These are phyloP conservation scores for Nannoperca obscura DNA, from an alignment of 2,797 vertebrate species.

Conservation along the genomic window DNA sequence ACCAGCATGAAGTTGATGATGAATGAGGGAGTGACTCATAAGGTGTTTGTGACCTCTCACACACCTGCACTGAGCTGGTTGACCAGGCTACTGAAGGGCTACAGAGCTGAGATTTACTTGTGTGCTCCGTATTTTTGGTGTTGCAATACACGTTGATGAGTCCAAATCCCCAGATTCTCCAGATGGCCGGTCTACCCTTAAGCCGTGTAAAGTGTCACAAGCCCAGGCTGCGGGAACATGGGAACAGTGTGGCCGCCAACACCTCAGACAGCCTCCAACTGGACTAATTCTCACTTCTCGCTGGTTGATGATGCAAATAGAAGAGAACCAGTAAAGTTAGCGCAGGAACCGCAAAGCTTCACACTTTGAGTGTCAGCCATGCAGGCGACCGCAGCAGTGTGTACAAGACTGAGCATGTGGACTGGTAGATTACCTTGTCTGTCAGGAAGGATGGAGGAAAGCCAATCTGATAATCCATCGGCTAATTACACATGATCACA, in stretches of 20 bases:
- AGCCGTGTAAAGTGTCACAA: conserved; percentile 2
- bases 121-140: conserved; percentile 2
- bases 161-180: conserved; percentile 8
- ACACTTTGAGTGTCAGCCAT: background rate
- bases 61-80: background rate
- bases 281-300: background rate
- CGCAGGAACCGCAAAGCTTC: background rate
- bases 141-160: background rate
- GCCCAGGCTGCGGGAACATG: background rate
- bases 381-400: background rate
- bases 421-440: background rate
- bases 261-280: background rate
- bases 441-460: background rate
- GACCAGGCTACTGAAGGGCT: no score
- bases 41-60: background rate
- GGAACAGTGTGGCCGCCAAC: background rate
- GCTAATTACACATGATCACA: conserved; percentile 1
- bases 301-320: background rate
- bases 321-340: background rate
- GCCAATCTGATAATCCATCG: conserved; percentile 19
- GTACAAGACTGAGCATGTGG: conserved; percentile 12
- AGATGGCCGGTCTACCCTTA: conserved; percentile 14
- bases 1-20: background rate
- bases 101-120: background rate
- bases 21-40: background rate